Evolutionary conservation across 2,113 vertebrate species (phyloP), one percentile per base, ranked within the genome.

Genomic region (Anguilla rostrata): DNA sequence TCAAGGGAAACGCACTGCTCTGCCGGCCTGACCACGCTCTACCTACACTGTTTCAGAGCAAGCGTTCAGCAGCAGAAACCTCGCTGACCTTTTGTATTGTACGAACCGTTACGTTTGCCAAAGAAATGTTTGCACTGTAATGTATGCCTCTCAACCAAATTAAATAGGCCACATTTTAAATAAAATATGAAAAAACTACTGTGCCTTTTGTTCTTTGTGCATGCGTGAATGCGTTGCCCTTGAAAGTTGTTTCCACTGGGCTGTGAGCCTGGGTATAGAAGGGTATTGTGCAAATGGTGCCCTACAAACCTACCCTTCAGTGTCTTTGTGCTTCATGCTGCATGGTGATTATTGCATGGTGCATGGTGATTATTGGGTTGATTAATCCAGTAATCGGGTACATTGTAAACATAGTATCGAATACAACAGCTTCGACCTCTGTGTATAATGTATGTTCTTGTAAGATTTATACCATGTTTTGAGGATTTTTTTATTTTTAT

Each of bases 91-190:
- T 87, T 93, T 91, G 91, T 95, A 91, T 95, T 95, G 93, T 96
- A 80, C 5, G 16, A 75, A 63, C 80, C 29, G 56, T 53, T 39
- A 93, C 83, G 92, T 94, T 94, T 94, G 93, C 95, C 95, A 96
- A 96, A 96, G 93, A 95, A 92, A 91, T 93, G 93, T 95, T 96
- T 96, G 95, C 95, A 96, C 95, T 96, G 95, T 94, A 93, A 94
- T 94, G 92, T 95, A 94, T 93, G 93, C 93, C 92, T 96, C 91
- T 94, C 88, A 84, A 93, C 91, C 94, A 91, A 92, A 95, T 93
- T 93, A 92, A 93, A 90, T 88, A 93, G 93, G 92, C 93, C 93
- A 93, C 94, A 86, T 93, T 91, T 92, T 90, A 92, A 89, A 89
- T 88, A 88, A 83, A 91, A 6, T 91, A 91, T 90, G 92, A 89